Percentiles rank a stretch among this genome's conserved stretches.
phyloP scores from a whole-genome alignment of 2,113 vertebrate species.

The Chloropsis hardwickii region DNA sequence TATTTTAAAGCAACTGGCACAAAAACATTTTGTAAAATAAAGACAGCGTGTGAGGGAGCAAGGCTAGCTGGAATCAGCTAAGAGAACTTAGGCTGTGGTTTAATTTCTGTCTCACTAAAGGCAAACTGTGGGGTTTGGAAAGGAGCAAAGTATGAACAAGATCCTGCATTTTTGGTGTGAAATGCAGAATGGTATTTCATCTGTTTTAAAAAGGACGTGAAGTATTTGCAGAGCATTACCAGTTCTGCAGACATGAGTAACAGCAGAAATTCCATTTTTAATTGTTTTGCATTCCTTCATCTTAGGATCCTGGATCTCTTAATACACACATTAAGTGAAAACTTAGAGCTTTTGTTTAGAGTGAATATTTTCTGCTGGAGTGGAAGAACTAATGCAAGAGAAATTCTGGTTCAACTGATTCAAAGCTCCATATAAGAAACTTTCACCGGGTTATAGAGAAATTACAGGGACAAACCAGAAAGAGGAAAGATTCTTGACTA shows the following conservation, averaged over 20 bases:
- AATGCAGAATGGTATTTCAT: slow-evolving; percentile 36
- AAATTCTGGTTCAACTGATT: not conserved
- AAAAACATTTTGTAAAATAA: not conserved
- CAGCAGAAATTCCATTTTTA: slow-evolving; percentile 44
- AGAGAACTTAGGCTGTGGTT: slow-evolving; percentile 19
- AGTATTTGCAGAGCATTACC: slow-evolving; percentile 32
- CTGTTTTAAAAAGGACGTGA: not conserved
- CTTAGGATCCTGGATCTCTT: not conserved
- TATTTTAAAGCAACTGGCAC: not conserved
- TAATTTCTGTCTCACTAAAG: slow-evolving; percentile 36
- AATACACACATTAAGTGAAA: not conserved
- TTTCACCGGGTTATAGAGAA: not conserved
- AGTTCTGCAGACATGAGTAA: not conserved
- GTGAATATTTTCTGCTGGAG: not conserved
- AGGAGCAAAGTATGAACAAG: not conserved
- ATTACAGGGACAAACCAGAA: not conserved
- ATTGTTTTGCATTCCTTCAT: slow-evolving; percentile 54
- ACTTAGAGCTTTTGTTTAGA: not conserved
- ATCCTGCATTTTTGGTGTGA: not conserved
- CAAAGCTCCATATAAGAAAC: not conserved
- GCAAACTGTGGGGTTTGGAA: slow-evolving; percentile 37
- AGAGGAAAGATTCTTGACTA: not conserved
- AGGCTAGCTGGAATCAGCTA: not conserved
- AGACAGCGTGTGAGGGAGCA: not conserved
- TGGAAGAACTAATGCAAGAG: not conserved